Conservation (phyloP, 2,113 vertebrate species). For the Hylia prasina region DNA sequence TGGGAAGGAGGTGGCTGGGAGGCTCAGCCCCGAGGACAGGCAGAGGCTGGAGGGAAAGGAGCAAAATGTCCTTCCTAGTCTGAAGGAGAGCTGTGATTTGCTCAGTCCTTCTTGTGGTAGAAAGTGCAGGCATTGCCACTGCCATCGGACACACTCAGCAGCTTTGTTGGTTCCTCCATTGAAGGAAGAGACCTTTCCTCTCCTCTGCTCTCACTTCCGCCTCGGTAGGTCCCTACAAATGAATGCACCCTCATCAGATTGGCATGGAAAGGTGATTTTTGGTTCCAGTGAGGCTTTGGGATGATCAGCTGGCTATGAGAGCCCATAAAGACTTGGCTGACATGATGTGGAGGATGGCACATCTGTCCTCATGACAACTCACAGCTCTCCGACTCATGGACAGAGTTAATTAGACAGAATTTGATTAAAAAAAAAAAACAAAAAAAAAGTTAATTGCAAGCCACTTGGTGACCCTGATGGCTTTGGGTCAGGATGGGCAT, state of each 20-base stretch:
- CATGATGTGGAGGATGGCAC: not conserved
- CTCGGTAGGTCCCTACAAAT: not conserved
- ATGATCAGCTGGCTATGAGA: not conserved
- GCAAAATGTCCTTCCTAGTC: not conserved
- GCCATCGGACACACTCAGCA: not conserved
- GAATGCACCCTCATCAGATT: not conserved
- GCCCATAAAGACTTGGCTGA: not conserved
- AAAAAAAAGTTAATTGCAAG: not conserved
- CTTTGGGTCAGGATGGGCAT: not conserved
- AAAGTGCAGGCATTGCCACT: not conserved
- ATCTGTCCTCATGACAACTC: not conserved
- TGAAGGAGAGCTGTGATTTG: not conserved
- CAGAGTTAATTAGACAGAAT: not conserved
- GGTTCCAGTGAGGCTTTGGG: not conserved
- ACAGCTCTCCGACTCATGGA: not conserved
- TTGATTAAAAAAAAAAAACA: not conserved
- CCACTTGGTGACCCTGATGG: not conserved
- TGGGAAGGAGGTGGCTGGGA: not conserved
- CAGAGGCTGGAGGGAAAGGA: not conserved
- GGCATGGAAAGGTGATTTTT: not conserved
- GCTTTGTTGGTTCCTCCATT: not conserved
- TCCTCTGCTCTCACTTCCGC: not conserved
- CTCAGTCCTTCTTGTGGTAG: not conserved
- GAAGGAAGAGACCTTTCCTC: not conserved
- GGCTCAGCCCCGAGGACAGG: not conserved